Conservation (phyloP, 2,797 vertebrate genomes). For the Parauchenoglanis ngamensis region DNA sequence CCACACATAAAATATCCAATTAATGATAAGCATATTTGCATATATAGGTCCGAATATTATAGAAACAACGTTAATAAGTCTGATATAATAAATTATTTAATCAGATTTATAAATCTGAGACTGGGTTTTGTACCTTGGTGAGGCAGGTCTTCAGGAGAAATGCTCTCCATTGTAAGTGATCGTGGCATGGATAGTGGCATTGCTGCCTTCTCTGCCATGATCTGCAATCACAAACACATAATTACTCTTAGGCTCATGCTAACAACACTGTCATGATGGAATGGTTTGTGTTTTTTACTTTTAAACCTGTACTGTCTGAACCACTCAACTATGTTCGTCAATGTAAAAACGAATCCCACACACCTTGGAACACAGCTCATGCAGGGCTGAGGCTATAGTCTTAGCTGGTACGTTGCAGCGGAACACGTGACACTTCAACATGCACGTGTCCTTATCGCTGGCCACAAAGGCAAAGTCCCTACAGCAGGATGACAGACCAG, state of each 20-base stretch:
- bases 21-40: background rate
- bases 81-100: background rate
- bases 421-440: slow-evolving; percentile 97
- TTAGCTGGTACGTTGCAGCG: slow-evolving; percentile 91
- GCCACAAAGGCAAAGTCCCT: slow-evolving; percentile 97
- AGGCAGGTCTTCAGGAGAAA: slow-evolving; percentile 84
- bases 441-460: slow-evolving; percentile 92
- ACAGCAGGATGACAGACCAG: slow-evolving; percentile 48
- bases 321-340: background rate
- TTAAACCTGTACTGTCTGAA: background rate
- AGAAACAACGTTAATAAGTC: background rate
- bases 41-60: background rate
- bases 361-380: slow-evolving; percentile 93
- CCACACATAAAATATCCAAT: background rate
- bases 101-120: background rate
- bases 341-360: background rate
- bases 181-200: slow-evolving; percentile 69
- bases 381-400: slow-evolving; percentile 87
- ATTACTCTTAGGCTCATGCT: background rate
- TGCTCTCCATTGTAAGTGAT: slow-evolving; percentile 78
- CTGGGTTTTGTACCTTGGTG: slow-evolving; percentile 79
- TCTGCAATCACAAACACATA: slow-evolving; percentile 68
- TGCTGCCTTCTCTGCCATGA: slow-evolving; percentile 80
- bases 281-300: background rate
- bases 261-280: background rate